Evolutionary conservation across 2,797 vertebrate genomes (phyloP), one percentile per base, ranked within the genome.

Genomic region (Eupleurogrammus muticus): DNA sequence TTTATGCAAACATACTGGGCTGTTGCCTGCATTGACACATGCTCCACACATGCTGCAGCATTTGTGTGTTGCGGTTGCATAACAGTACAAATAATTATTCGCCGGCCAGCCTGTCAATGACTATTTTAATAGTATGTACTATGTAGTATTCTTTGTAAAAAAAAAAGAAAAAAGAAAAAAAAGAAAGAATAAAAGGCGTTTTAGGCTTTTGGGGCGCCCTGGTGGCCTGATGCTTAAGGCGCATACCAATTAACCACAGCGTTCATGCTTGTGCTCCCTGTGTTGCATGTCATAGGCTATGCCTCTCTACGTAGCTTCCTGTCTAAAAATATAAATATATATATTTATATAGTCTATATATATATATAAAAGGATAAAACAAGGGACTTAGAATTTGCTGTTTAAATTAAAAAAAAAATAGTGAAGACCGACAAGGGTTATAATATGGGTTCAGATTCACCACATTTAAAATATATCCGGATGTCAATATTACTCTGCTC

Each of bases 1-100:
- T 86, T 80, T 73, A 46, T 67, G 56, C 20, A 74, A 80, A 85
- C 73, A 81, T 24, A 42, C 47, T 72, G 70, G 70, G 54, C 73
- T 65, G 60, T 76, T 55, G 77, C 72, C 76, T 83, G 32, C 24
- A 21, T 35, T 35, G 51, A 75, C 78, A 81, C 68, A 86, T 83
- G 77, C 53, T 73, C 34, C 38, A 81, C 74, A 77, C 78, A 85
- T 87, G 84, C 77, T 70, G 55, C 65, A 72, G 21, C 20, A 66
- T 65, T 38, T 23, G 12, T 81, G 61, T 66, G 77, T 40, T 66
- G 56, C 62, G 70, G 50, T 51, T 83, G 47, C 46, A 68, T 23
- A 75, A 80, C 35, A 73, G 71, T 49, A 61, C n/a, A n/a, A n/a
- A 66, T 47, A 32, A 62, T 75, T 72, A 70, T 71, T 63, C 11